Evolutionary conservation across 2,113 vertebrate genomes (phyloP).

Genomic region (Gnathonemus longibarbis): DNA sequence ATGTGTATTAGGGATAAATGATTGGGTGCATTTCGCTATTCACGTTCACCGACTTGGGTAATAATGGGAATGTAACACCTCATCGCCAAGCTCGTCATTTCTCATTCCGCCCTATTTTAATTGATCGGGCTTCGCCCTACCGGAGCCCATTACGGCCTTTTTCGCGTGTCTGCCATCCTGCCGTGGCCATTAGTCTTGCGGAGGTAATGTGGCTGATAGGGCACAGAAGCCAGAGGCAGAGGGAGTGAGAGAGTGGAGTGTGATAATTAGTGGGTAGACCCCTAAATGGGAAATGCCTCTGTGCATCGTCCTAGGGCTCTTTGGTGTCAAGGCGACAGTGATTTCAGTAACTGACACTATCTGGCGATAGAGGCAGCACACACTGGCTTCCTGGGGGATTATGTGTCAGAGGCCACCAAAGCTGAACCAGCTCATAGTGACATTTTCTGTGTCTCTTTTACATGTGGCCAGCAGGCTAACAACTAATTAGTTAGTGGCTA

Average conservation of each 20-base stretch:
- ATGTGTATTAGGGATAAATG: neutral
- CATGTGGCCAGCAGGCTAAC: neutral
- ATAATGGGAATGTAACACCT: neutral
- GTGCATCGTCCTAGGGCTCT: neutral
- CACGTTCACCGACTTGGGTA: neutral
- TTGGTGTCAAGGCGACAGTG: neutral
- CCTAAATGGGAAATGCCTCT: neutral
- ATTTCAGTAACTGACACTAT: neutral
- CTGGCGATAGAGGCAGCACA: neutral
- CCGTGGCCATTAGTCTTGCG: neutral
- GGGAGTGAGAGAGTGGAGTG: neutral
- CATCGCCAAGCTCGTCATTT: neutral
- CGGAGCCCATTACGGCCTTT: neutral
- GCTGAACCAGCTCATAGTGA: neutral
- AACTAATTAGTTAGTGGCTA: neutral
- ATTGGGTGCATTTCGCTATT: neutral
- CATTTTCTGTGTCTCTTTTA: neutral
- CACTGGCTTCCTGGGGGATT: neutral
- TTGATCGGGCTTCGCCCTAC: neutral
- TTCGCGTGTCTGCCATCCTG: neutral
- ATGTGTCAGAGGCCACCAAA: neutral
- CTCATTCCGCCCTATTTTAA: constrained; percentile 3
- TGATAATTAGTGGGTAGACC: neutral
- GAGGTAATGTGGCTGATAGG: neutral
- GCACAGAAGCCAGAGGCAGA: neutral